phyloP scores from a whole-genome alignment of 2,888 invertebrate genomes.

The Nomada fabriciana region DNA sequence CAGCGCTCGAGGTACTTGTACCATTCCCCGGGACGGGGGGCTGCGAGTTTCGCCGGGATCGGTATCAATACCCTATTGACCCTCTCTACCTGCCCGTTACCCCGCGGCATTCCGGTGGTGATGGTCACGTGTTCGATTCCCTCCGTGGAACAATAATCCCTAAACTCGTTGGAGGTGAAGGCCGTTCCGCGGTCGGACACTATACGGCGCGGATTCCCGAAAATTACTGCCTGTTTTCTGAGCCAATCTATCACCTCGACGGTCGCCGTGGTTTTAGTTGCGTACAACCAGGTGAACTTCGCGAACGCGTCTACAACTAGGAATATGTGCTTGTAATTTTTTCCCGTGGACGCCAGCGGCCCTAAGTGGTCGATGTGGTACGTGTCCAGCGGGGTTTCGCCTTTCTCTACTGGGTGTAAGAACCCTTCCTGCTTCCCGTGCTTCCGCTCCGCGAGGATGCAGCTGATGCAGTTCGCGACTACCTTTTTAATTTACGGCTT shows the following conservation, averaged over 20 bases:
- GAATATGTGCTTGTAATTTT: constrained; percentile 2
- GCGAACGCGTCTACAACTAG: neutral
- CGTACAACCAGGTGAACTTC: constrained; percentile 34
- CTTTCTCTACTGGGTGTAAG: neutral
- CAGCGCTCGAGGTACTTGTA: neutral
- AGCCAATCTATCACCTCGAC: neutral
- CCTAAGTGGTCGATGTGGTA: constrained; percentile 8
- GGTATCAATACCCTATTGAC: constrained; percentile 24
- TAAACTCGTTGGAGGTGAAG: constrained; percentile 7
- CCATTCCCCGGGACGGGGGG: constrained; percentile 5
- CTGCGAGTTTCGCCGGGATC: constrained; percentile 15
- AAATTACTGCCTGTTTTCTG: neutral
- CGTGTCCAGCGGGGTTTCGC: neutral
- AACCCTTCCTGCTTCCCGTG: constrained; percentile 6
- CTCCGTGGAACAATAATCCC: neutral
- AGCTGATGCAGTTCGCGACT: neutral
- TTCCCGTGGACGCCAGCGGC: neutral
- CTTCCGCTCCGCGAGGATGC: neutral
- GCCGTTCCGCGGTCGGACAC: constrained; percentile 11
- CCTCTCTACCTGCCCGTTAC: constrained; percentile 17
- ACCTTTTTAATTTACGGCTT: neutral
- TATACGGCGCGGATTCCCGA: constrained; percentile 14
- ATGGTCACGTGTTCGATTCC: neutral
- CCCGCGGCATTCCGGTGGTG: constrained; percentile 7
- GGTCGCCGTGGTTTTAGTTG: neutral